These are phyloP conservation scores for Lepisosteus osseus DNA, from an alignment of 2,113 vertebrate genomes.

Conservation along the genomic window DNA sequence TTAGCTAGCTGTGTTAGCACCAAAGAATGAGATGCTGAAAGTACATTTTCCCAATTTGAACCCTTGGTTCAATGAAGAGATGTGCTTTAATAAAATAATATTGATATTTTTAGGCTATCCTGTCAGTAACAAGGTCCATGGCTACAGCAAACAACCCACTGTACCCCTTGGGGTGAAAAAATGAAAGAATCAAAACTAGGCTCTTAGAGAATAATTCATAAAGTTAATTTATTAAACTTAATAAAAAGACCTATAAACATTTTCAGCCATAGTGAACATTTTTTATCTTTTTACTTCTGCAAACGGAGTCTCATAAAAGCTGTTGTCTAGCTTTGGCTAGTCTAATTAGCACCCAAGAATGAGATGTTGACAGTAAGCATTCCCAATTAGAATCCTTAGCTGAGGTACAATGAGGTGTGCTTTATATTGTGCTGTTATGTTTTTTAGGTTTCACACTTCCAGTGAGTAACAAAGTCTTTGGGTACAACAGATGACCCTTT, in stretches of 20 bases:
- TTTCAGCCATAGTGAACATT: no score
- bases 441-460: not conserved
- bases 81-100: not conserved
- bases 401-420: not conserved
- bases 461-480: not conserved
- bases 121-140: no score
- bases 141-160: no score
- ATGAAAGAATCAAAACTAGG: no score
- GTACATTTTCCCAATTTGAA: not conserved
- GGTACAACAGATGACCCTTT: not conserved
- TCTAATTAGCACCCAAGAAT: conserved; percentile 8
- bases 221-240: no score
- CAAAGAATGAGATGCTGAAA: conserved; percentile 3
- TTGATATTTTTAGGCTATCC: no score
- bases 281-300: no score
- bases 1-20: not conserved
- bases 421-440: not conserved
- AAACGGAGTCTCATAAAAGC: not conserved
- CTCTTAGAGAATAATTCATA: no score
- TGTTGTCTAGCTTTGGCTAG: not conserved
- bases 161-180: no score
- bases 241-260: no score
- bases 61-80: not conserved
- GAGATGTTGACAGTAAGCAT: not conserved
- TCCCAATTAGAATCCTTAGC: not conserved